Percentiles rank a stretch among this genome's conserved stretches.
Evolutionary conservation across 2,113 vertebrate genomes (phyloP).

Genomic region (Mus musculus): DNA sequence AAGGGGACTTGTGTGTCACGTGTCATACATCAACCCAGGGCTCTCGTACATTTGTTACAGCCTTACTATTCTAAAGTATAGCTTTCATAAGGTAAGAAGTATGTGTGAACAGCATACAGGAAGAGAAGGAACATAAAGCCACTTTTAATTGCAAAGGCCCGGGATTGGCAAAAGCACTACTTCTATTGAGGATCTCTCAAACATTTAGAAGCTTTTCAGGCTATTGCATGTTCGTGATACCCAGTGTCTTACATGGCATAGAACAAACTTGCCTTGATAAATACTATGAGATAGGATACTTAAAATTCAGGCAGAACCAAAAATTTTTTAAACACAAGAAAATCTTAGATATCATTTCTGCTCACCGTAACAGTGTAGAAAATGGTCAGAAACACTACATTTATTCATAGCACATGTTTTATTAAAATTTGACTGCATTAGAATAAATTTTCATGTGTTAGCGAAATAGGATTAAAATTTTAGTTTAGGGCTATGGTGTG

Average conservation of each 20-base stretch:
- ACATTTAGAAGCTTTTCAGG: not conserved
- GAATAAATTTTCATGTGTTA: conserved; percentile 20
- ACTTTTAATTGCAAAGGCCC: not conserved
- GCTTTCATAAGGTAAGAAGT: not conserved
- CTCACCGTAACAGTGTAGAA: not conserved
- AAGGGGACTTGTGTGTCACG: not conserved
- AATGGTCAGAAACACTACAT: not conserved
- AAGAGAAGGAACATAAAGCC: not conserved
- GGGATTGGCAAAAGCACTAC: not conserved
- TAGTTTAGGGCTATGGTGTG: no score
- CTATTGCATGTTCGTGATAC: not conserved
- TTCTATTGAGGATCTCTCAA: not conserved
- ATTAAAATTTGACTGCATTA: conserved; percentile 11
- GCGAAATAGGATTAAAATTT: not conserved
- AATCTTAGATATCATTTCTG: conserved; percentile 8
- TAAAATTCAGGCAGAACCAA: conserved; percentile 21
- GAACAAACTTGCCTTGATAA: not conserved
- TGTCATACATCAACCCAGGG: not conserved
- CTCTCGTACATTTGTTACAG: not conserved
- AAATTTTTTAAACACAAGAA: not conserved
- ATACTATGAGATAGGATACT: conserved; percentile 21
- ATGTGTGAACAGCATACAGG: not conserved
- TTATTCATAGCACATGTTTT: conserved; percentile 7
- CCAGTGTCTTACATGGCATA: not conserved
- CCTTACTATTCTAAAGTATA: not conserved